These are phyloP conservation scores for Falcaria lacertinaria DNA, from an alignment of 2,888 invertebrate species.

Conservation along the genomic window DNA sequence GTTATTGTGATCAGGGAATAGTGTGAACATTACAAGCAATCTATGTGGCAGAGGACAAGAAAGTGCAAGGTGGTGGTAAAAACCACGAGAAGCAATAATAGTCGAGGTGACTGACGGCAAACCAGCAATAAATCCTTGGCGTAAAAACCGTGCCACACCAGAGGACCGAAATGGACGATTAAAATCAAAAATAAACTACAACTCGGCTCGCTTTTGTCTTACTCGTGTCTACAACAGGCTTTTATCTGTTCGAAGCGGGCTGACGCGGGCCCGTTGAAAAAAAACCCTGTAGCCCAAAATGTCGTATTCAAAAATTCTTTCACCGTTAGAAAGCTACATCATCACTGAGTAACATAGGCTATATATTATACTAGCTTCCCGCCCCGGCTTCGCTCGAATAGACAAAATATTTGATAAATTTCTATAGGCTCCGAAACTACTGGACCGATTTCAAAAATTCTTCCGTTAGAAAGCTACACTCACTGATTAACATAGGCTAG, in stretches of 20 bases:
- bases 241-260: slow-evolving; percentile 54
- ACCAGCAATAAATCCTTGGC: slow-evolving; percentile 42
- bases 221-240: slow-evolving; percentile 70
- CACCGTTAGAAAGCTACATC: too few species aligned
- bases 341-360: too few species aligned
- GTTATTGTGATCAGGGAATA: background rate
- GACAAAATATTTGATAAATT: too few species aligned
- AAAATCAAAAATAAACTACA: slow-evolving; percentile 69
- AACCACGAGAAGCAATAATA: slow-evolving; percentile 25
- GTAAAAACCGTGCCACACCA: slow-evolving; percentile 49
- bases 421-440: too few species aligned
- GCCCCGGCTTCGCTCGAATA: too few species aligned
- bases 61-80: slow-evolving; percentile 30
- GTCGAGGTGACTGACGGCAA: slow-evolving; percentile 24
- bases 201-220: slow-evolving; percentile 67
- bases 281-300: too few species aligned
- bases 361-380: too few species aligned
- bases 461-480: too few species aligned
- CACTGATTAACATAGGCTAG: too few species aligned
- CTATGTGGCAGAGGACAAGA: slow-evolving; percentile 21
- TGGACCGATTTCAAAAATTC: too few species aligned
- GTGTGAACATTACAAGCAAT: slow-evolving; percentile 4
- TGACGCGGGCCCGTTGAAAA: slow-evolving; percentile 33
- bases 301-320: too few species aligned
- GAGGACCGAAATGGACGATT: slow-evolving; percentile 60